Evolutionary conservation across 1,140 invertebrate species (phyloP), one percentile per base, ranked within the genome.

Genomic region (Tetramorium alpestre): DNA sequence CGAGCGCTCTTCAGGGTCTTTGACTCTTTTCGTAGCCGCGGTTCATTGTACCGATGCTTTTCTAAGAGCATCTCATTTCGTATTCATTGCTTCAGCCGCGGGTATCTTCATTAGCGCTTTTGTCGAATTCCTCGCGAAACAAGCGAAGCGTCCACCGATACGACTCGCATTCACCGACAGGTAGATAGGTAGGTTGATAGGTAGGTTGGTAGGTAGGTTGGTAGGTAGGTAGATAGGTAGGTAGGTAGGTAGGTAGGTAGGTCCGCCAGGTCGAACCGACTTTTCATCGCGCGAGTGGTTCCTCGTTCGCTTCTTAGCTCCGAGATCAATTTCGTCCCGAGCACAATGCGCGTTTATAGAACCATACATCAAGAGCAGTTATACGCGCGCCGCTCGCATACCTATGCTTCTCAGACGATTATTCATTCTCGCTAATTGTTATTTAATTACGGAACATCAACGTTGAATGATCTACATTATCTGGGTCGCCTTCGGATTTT

Each of bases 31-130:
- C 87, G 69, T 89, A 28, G 77, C 54, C 80, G 33, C 47, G 88
- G 73, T 69, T 70, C 88, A 89, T 89, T 86, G 81, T 86, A 67
- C 70, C 47, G 28, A 58, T 47, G 13, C 69, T 70, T 67, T 64
- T 88, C 87, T 87, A 81, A 82, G 54, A 87, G 77, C 77, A 67
- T 64, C 82, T 72, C 84, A 58, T 87, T 87, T 82, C 85, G 69
- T 82, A 88, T 87, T 87, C 87, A 77, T 87, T 87, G 84, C 69
- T 56, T 47, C 51, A 44, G 33, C 47, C 84, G 41, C 33, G 73
- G 58, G 65, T 80, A 88, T 81, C 84, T 82, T 87, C 81, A 73
- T 87, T 84, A 84, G 69, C 80, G 80, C 80, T 84, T 84, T 84
- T 84, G 80, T 84, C 80, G 80, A 84, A 84, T 84, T 84, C 69